Percentiles rank a stretch among this genome's conserved stretches.
Conservation (phyloP, 2,797 vertebrate species). For the Pseudochirops corinnae region DNA sequence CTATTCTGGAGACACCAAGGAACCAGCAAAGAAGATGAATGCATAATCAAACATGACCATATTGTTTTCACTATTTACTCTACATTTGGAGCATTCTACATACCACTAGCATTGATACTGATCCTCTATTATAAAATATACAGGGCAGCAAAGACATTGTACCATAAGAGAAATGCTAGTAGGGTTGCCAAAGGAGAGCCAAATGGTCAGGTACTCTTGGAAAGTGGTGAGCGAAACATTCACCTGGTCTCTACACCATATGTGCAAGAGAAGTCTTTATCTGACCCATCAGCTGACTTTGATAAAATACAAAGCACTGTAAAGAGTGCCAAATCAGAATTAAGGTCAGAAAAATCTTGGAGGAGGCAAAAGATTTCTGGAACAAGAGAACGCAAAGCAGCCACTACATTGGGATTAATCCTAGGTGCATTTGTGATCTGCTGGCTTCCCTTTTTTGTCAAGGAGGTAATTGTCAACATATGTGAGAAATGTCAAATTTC, state of each 20-base stretch:
- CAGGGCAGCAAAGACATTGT: slow-evolving; percentile 94
- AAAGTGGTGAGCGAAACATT: slow-evolving; percentile 87
- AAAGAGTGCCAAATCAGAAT: slow-evolving; percentile 88
- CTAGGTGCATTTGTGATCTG: slow-evolving; percentile 98
- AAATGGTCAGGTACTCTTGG: slow-evolving; percentile 93
- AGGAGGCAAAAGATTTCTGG: slow-evolving; percentile 94
- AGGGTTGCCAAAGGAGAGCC: slow-evolving; percentile 91
- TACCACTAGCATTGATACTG: slow-evolving; percentile 94
- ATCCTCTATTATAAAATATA: slow-evolving; percentile 99
- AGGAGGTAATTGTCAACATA: slow-evolving; percentile 96
- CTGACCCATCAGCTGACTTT: slow-evolving; percentile 93
- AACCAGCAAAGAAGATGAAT: slow-evolving; percentile 89
- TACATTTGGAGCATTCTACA: slow-evolving; percentile 98
- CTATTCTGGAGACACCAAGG: slow-evolving; percentile 94
- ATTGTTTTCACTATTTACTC: slow-evolving; percentile 95
- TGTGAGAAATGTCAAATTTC: slow-evolving; percentile 92
- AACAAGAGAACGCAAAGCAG: slow-evolving; percentile 94
- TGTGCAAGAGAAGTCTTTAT: slow-evolving; percentile 91
- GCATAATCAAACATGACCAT: slow-evolving; percentile 95
- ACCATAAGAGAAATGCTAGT: slow-evolving; percentile 93
- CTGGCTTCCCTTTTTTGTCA: slow-evolving; percentile 99
- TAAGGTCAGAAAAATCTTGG: slow-evolving; percentile 89
- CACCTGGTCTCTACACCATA: slow-evolving; percentile 88
- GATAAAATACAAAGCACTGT: slow-evolving; percentile 87
- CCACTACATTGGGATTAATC: slow-evolving; percentile 95